Evolutionary conservation across 2,797 vertebrate genomes (phyloP), one percentile per base, ranked within the genome.

Genomic region (Gymnodraco acuticeps): DNA sequence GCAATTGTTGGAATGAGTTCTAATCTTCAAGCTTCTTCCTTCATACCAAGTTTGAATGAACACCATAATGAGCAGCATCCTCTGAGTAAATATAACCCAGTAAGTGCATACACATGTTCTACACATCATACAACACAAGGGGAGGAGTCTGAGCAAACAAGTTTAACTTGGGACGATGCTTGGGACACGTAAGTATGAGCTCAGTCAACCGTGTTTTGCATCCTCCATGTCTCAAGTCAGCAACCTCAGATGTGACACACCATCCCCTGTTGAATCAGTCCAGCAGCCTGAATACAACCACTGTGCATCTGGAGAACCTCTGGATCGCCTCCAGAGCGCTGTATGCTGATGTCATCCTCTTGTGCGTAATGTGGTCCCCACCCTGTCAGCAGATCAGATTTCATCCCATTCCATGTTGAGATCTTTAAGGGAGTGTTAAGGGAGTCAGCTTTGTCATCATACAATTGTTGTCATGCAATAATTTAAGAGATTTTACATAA

Each of bases 261-360:
- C 69, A 63, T 73, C 77, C 73, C 62, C 38, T 38, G 59, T 47
- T 70, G 56, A 75, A 73, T 82, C 62, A 19, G 58, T 47, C 71
- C 72, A 76, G 80, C 69, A 73, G 70, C 58, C 56, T 93, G 88
- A 93, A 87, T 86, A 64, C 78, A 80, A 75, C 64, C 85, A 79
- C 81, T 89, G 91, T 92, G 78, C 84, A 90, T 90, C 82, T 90
- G 91, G 82, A 90, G 77, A 87, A 90, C 83, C 82, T 84, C 87
- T 92, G 85, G 88, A 90, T 78, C 27, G 23, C 77, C 83, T 91
- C 90, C 90, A 88, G 83, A 63, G 77, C 65, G 23, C 62, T 76
- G 43, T 45, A 67, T 66, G 81, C 78, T 94, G 92, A 94, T 87
- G 92, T 95, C 93, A 94, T 72, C 79, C 82, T 74, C 58, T 63